Evolutionary conservation across 2,888 invertebrate genomes (phyloP), one percentile per base, ranked within the genome.

Genomic region (Rotaria magnacalcarata): DNA sequence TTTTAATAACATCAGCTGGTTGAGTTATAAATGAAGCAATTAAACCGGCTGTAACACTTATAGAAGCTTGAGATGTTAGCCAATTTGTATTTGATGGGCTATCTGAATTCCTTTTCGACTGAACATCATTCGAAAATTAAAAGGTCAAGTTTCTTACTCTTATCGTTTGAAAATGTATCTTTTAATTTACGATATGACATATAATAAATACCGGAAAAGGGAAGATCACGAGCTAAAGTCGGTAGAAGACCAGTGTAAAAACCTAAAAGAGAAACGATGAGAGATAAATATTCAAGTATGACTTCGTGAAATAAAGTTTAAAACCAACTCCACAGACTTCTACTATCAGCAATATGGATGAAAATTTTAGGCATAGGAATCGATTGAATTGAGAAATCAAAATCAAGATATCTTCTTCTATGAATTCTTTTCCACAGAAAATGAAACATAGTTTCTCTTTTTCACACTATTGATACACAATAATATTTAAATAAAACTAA

Each of bases 1-100:
- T 84, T 84, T 84, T 84, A 41, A 84, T 47, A 34, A 84, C 56
- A 54, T 84, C 84, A 54, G 84, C 84, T 2, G 84, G 84, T n/a
- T 84, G 84, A 34, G 84, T 84, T 4, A 84, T 50, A 34, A 84
- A 34, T 4, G 54, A 52, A 24, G 84, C 84, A 34, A 47, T 54
- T 24, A 56, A 24, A 27, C 54, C 84, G 34, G 84, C 84, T 8
- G 56, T 41, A 34, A 54, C 11, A 34, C 52, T 80, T 21, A 80
- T 43, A 5, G 47, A 19, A 21, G 47, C 80, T 80, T 80, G 80
- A 47, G 80, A 43, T 47, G 80, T 24, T 3, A 80, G 3, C 80
- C 80, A 80, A n/a, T 21, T 47, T 24, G 0, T 43, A 47, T 47
- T 34, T 1, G 67, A 41, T 27, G 67, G 19, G 4, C 2, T 34